Conservation (phyloP, 2,797 vertebrate species). For the Eulemur rubriventer region DNA sequence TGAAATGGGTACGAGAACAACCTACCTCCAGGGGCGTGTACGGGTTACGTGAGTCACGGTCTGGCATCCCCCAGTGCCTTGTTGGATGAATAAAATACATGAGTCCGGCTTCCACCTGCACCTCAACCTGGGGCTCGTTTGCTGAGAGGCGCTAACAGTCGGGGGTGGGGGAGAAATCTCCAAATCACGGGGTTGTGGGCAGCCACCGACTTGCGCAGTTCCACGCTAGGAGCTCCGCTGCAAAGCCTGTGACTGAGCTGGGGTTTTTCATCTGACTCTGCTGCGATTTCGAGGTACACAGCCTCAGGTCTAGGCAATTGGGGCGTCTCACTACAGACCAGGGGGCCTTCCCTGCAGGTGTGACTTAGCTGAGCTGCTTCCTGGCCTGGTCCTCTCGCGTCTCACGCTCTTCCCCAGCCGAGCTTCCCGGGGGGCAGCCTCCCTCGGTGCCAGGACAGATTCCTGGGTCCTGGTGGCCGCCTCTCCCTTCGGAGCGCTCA, state of each 20-base stretch:
- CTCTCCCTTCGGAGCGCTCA: neutral
- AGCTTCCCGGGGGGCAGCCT: neutral
- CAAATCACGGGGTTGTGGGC: neutral
- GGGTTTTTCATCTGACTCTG: neutral
- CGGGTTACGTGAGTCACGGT: rapidly evolving
- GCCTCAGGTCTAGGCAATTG: neutral
- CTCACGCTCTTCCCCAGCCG: too few species aligned
- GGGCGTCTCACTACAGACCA: neutral
- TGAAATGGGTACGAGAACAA: neutral
- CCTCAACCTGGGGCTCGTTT: rapidly evolving
- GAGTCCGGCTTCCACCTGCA: neutral
- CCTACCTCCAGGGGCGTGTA: neutral
- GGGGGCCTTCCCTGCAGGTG: rapidly evolving
- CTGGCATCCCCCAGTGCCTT: neutral
- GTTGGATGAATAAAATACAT: neutral
- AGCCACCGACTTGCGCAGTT: neutral
- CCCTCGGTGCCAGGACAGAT: neutral
- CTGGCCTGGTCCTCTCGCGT: neutral
- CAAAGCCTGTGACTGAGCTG: neutral
- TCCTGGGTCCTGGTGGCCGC: neutral
- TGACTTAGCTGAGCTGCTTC: neutral
- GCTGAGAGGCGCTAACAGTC: neutral
- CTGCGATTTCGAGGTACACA: too few species aligned
- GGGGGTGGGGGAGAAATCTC: neutral
- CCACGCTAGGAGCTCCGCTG: neutral